Evolutionary conservation across 2,888 invertebrate genomes (phyloP).

Genomic region (Cephonodes hylas): DNA sequence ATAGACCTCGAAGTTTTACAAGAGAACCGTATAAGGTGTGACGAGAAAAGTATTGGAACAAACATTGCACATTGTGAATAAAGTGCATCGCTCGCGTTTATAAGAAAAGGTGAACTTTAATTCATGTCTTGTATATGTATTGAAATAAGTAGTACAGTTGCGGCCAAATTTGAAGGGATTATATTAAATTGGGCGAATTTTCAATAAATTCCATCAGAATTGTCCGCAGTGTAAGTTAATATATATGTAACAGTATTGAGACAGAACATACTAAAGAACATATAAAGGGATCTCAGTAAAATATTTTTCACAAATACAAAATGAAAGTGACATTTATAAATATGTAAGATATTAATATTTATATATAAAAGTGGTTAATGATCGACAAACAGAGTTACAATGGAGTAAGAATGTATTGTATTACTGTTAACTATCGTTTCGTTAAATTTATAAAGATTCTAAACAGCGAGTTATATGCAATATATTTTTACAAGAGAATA

Average conservation of each 20-base stretch:
- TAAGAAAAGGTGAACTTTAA: slow-evolving; percentile 71
- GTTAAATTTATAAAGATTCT: neutral
- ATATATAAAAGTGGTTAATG: slow-evolving; percentile 28
- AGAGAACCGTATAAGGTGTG: neutral
- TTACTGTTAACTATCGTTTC: neutral
- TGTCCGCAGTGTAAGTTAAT: slow-evolving; percentile 1
- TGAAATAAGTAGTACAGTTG: slow-evolving; percentile 18
- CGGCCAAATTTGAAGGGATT: neutral
- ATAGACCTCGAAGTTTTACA: neutral
- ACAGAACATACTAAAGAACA: slow-evolving; percentile 66
- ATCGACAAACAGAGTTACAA: slow-evolving; percentile 20
- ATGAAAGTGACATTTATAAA: slow-evolving; percentile 38
- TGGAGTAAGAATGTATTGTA: neutral
- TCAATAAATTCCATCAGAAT: neutral
- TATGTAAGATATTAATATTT: slow-evolving; percentile 57
- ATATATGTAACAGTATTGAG: slow-evolving; percentile 60
- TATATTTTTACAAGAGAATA: neutral
- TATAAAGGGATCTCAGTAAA: slow-evolving; percentile 65
- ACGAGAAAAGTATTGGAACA: slow-evolving; percentile 41
- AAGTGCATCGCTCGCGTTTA: slow-evolving; percentile 64
- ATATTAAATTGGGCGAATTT: neutral
- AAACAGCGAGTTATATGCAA: neutral
- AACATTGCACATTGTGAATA: slow-evolving; percentile 56
- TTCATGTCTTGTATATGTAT: slow-evolving; percentile 72
- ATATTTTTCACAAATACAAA: slow-evolving; percentile 61